phyloP scores from a whole-genome alignment of 1,140 invertebrate genomes.

The Contarinia nasturtii region DNA sequence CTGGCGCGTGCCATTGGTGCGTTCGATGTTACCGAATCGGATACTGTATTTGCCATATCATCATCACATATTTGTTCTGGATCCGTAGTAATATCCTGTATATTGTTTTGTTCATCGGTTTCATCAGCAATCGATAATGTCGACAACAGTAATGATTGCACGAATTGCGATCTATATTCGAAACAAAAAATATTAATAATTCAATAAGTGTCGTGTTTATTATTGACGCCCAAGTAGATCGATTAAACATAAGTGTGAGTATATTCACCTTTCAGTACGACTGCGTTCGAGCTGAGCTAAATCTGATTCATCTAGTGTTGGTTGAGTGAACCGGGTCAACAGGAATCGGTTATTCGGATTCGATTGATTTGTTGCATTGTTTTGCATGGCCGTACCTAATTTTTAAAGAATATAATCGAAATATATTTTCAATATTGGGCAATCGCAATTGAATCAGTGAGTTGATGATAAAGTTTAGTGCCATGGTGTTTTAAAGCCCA shows the following conservation, averaged over 20 bases:
- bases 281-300: constrained; percentile 18
- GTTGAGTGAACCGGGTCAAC: constrained; percentile 22
- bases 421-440: no score
- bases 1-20: no score
- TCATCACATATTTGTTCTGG: no score
- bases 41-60: no score
- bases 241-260: background rate
- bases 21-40: no score
- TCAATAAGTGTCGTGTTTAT: background rate
- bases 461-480: no score
- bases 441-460: no score
- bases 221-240: background rate
- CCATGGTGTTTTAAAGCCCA: no score
- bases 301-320: constrained; percentile 18
- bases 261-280: constrained; percentile 17
- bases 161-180: constrained; percentile 16
- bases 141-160: constrained; percentile 18
- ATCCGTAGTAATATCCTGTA: no score
- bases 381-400: background rate
- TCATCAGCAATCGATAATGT: constrained; percentile 13
- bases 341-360: constrained; percentile 12
- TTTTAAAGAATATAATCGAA: no score
- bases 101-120: constrained; percentile 5
- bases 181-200: constrained; percentile 1
- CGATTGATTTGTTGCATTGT: background rate